phyloP scores from a whole-genome alignment of 2,888 invertebrate species.

The Resseliella maxima region DNA sequence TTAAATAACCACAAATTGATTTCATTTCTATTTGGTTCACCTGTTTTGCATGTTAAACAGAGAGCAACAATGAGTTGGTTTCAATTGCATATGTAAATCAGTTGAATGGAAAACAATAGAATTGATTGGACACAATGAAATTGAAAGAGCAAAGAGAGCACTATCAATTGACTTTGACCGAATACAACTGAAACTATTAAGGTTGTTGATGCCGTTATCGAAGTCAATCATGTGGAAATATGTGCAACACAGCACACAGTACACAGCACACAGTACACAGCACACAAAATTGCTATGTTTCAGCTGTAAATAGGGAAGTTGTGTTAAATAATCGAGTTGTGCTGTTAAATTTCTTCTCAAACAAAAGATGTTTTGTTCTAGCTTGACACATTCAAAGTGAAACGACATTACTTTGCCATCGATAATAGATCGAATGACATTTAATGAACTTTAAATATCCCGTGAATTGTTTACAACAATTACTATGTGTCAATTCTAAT shows the following conservation, averaged over 20 bases:
- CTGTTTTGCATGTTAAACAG: slow-evolving; percentile 21
- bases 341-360: neutral
- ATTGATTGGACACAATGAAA: neutral
- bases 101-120: neutral
- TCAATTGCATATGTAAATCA: slow-evolving; percentile 11
- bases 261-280: neutral
- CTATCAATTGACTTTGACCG: neutral
- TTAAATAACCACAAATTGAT: slow-evolving; percentile 5
- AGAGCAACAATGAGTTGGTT: neutral
- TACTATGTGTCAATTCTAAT: neutral
- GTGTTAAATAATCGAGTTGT: neutral
- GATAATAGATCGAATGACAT: neutral
- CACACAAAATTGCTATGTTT: neutral
- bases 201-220: neutral
- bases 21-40: slow-evolving; percentile 9
- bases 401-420: neutral
- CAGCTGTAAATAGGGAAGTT: neutral
- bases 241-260: neutral
- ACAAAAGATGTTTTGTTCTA: neutral
- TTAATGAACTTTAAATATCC: neutral
- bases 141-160: neutral
- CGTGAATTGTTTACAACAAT: neutral
- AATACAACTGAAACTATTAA: neutral
- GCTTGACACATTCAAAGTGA: neutral
- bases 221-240: slow-evolving; percentile 2